Evolutionary conservation across 2,797 vertebrate genomes (phyloP), one percentile per base, ranked within the genome.

Genomic region (Tachyglossus aculeatus): DNA sequence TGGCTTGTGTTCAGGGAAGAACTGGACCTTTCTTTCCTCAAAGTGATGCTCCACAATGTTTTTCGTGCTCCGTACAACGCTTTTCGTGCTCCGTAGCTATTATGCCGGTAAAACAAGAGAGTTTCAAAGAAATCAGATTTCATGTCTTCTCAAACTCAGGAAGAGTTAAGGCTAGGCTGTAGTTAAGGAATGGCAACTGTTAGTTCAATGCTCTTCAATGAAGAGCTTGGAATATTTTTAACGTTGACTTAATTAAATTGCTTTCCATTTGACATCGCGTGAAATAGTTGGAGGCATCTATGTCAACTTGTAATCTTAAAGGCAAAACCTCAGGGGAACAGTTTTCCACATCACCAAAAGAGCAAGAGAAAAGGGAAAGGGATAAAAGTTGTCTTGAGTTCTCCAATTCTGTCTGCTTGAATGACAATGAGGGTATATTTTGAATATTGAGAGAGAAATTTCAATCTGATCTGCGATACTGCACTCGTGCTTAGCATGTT

Each of bases 391-490:
- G 19, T 36, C 37, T 62, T 40, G 77, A 76, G 48, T 75, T 52
- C 37, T 77, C 53, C 50, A 38, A 70, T 59, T 9, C 55, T 67
- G 60, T 67, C 60, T 73, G 29, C 24, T 78, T 31, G 71, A 60
- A 70, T 48, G 67, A 80, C 70, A 79, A 63, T 0, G 0, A 79
- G 78, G 76, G 8, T 65, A n/a, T n/a, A n/a, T n/a, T n/a, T n/a
- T n/a, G n/a, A n/a, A n/a, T n/a, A 37, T 78, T 59, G 83, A 78
- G 65, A 81, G 25, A 75, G 80, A 74, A 74, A 24, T 41, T 88
- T 81, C 85, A 86, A 78, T 86, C 33, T 25, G 27, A 62, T 77
- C 33, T 80, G 75, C 75, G 83, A 64, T 65, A 78, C 76, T 89
- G 84, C 88, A 85, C 85, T 89, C 87, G 52, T 63, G 80, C 43